Conservation (phyloP, 2,113 vertebrate species). For the Myrmecobius fasciatus region DNA sequence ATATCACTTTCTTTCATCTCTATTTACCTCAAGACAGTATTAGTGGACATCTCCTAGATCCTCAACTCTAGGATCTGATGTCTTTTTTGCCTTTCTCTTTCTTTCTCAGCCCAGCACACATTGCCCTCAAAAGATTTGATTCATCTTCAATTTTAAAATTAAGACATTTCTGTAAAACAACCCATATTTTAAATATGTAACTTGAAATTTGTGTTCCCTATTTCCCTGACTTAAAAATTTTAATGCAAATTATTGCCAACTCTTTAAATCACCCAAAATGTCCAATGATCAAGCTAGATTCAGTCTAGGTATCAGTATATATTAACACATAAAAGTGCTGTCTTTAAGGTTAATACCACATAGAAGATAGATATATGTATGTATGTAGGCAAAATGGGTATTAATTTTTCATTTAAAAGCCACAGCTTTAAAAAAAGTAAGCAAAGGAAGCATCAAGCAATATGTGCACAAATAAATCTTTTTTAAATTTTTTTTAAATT, state of each 20-base stretch:
- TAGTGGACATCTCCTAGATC: not conserved
- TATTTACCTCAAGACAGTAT: not conserved
- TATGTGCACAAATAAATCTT: not conserved
- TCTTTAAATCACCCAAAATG: constrained; percentile 75
- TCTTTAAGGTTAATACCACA: constrained; percentile 77
- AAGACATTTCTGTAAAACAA: constrained; percentile 40
- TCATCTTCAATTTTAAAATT: constrained; percentile 17
- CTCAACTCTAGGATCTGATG: not conserved
- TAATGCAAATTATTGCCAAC: constrained; percentile 75
- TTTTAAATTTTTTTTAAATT: constrained; percentile 70
- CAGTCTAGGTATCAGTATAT: constrained; percentile 64
- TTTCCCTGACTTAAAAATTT: constrained; percentile 40
- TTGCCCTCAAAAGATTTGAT: constrained; percentile 43
- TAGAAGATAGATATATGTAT: constrained; percentile 68
- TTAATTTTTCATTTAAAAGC: constrained; percentile 79
- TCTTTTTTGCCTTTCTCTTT: not conserved
- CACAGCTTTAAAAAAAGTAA: constrained; percentile 76
- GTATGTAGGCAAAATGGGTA: constrained; percentile 76
- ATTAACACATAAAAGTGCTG: constrained; percentile 79
- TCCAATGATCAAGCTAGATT: constrained; percentile 72
- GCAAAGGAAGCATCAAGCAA: constrained; percentile 72
- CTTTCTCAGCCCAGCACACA: not conserved
- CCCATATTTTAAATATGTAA: constrained; percentile 65
- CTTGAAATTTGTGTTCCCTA: constrained; percentile 33
- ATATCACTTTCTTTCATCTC: not conserved